A percentile compares a stretch with the other conserved stretches of the same genome.
Conservation (phyloP, 2,113 vertebrate genomes). For the Nerophis lumbriciformis region DNA sequence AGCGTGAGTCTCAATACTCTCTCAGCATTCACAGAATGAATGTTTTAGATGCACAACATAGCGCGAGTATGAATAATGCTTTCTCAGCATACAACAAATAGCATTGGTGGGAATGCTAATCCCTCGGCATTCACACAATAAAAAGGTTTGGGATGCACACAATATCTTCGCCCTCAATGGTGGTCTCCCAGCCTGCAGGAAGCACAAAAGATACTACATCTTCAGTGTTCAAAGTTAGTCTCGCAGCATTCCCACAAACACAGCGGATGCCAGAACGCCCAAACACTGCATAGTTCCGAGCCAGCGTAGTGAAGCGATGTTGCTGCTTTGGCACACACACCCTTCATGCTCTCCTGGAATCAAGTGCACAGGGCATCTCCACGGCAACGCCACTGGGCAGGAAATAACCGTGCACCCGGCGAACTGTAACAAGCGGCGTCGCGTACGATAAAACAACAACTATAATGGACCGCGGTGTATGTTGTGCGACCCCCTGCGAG, state of each 20-base stretch:
- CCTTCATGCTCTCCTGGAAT: not conserved
- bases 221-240: not conserved
- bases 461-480: not conserved
- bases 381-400: not conserved
- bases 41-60: no score
- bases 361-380: not conserved
- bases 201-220: no score
- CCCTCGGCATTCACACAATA: no score
- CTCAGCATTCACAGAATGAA: no score
- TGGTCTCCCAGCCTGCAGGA: no score
- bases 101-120: no score
- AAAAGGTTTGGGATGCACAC: no score
- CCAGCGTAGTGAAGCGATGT: not conserved
- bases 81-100: not conserved
- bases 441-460: conserved; percentile 10
- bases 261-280: not conserved
- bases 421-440: not conserved
- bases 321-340: conserved; percentile 6
- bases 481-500: not conserved
- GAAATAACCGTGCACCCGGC: conserved; percentile 19
- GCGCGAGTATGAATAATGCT: not conserved
- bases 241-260: not conserved
- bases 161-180: no score
- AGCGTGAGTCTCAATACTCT: no score
- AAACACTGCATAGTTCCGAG: not conserved